Evolutionary conservation across 2,888 invertebrate genomes (phyloP).

Genomic region (Chironomus riparius): DNA sequence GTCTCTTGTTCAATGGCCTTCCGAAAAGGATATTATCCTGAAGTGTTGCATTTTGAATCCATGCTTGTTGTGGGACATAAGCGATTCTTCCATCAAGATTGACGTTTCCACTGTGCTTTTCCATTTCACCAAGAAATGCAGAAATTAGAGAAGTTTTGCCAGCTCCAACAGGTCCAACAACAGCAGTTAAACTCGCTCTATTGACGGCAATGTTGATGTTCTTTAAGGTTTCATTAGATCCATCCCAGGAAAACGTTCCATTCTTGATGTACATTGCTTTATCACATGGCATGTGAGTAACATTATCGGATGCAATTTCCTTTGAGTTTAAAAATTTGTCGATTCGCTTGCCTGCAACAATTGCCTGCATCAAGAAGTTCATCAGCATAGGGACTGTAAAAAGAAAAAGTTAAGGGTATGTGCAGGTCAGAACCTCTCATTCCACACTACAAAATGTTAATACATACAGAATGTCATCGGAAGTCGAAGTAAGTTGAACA

Average conservation of each 20-base stretch:
- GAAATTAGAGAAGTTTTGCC: slow-evolving; percentile 45
- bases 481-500: slow-evolving; percentile 49
- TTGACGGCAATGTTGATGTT: slow-evolving; percentile 37
- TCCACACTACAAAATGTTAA: not conserved
- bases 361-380: slow-evolving; percentile 33
- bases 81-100: slow-evolving; percentile 43
- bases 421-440: not conserved
- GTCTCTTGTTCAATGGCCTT: slow-evolving; percentile 35
- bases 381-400: slow-evolving; percentile 40
- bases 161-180: slow-evolving; percentile 44
- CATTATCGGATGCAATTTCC: slow-evolving; percentile 44
- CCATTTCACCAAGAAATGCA: slow-evolving; percentile 45
- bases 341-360: slow-evolving; percentile 48
- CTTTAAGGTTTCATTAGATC: slow-evolving; percentile 31
- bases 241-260: slow-evolving; percentile 47
- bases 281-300: slow-evolving; percentile 36
- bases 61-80: slow-evolving; percentile 48
- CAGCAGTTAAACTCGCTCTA: slow-evolving; percentile 38
- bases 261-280: slow-evolving; percentile 42
- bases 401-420: slow-evolving; percentile 38
- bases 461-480: slow-evolving; percentile 43
- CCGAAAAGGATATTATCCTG: slow-evolving; percentile 46
- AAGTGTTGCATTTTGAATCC: slow-evolving; percentile 48
- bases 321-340: slow-evolving; percentile 47
- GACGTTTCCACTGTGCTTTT: slow-evolving; percentile 35